These are phyloP conservation scores for Steatocranus sp. DNA, from an alignment of 2,797 vertebrate genomes.

Conservation along the genomic window DNA sequence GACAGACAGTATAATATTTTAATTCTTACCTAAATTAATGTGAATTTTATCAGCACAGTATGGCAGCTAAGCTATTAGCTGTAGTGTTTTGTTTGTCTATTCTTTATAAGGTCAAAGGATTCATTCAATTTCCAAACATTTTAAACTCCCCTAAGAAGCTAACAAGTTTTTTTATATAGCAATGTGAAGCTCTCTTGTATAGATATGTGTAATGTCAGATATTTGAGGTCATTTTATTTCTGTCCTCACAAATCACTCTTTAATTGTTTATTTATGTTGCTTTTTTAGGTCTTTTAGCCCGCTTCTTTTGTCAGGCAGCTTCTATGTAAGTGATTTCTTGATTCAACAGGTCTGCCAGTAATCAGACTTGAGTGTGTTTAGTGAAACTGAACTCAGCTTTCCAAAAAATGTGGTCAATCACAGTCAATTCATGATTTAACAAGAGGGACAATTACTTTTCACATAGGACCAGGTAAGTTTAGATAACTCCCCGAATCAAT, in stretches of 20 bases:
- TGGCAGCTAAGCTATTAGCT: not conserved
- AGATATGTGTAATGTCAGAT: not conserved
- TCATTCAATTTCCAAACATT: not conserved
- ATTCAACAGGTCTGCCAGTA: not conserved
- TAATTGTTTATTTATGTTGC: not conserved
- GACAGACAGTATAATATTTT: not conserved
- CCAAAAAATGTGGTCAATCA: not conserved
- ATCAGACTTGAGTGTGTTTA: not conserved
- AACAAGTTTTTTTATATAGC: not conserved
- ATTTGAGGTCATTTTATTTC: not conserved
- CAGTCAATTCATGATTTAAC: not conserved
- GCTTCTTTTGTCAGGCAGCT: not conserved
- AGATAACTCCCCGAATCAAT: not conserved
- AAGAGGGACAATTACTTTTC: not conserved
- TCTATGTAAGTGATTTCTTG: not conserved
- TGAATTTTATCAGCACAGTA: not conserved
- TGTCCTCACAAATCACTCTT: not conserved
- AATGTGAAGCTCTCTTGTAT: not conserved
- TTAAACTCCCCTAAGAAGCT: not conserved
- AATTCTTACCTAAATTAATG: not conserved
- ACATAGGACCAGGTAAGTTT: not conserved
- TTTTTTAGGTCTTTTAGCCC: not conserved
- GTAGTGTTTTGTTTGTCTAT: not conserved
- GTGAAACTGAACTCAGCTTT: not conserved
- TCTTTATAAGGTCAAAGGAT: not conserved